Base-by-base conservation (phyloP, 2,113 vertebrate species). In the Pampusana beccarii region DNA sequence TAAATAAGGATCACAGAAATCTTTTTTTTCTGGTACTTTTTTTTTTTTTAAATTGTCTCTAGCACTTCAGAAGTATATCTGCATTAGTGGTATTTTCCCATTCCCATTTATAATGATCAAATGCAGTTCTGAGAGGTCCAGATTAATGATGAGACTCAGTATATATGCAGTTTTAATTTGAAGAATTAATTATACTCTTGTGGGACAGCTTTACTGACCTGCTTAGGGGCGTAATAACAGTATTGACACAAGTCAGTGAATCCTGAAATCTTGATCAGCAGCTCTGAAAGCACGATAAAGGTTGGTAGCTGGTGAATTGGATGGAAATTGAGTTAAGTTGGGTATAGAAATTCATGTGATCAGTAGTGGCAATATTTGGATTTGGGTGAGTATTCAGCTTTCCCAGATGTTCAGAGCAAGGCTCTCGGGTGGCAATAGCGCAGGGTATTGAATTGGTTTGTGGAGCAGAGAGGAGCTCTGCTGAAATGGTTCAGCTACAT, bases 1-100 rank as follows among this genome's bases (percentile, higher is more conserved):
- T 98, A 98, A 98, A 98, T 98, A 97, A 97, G 96, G 97, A 97
- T 96, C 80, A 97, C 66, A 96, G 92, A 77, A 93, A n/a, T 51
- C 62, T 7, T 78, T 86, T 94, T 95, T 57, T 11, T 1, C 42
- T 65, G n/a, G 13, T 15, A 29, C 19, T 46, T 46, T 53, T 81
- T 64, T 85, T 48, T 85, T 92, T 80, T 67, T 73, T 15, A 82
- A 88, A 34, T 90, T 95, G 81, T 97, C 83, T 94, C 34, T 86
- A 69, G 79, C 90, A 71, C 31, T 94, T 92, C 62, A 95, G 94
- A 93, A 77, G 65, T 83, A 18, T 58, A 57, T 89, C 53, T 90
- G 72, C 86, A 61, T 65, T 93, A 69, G 19, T 10, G 38, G 15
- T 86, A 13, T 44, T 94, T 80, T 74, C 51, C 62, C 51, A 69